Evolutionary conservation across 2,113 vertebrate species (phyloP).

Genomic region (Rutilus rutilus): DNA sequence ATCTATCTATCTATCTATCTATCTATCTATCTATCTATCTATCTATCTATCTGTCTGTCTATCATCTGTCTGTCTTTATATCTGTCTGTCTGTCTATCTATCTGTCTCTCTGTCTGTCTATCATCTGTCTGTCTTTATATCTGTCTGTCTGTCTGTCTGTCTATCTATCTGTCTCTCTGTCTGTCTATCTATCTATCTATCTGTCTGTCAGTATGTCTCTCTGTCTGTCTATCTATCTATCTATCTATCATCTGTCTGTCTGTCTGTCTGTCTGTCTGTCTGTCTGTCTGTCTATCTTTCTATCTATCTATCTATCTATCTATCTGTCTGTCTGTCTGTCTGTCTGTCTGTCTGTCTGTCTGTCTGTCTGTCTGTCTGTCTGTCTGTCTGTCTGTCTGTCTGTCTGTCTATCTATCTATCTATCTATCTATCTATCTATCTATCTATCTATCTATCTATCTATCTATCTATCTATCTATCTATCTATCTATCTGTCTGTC

Average conservation of each 20-base stretch:
- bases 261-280: background rate
- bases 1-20: background rate
- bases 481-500: background rate
- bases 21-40: background rate
- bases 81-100: background rate
- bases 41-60: background rate
- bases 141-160: background rate
- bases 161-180: background rate
- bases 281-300: fast-evolving
- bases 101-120: background rate
- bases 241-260: background rate
- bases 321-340: fast-evolving
- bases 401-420: background rate
- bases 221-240: background rate
- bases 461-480: background rate
- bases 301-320: fast-evolving
- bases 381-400: background rate
- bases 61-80: background rate
- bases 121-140: background rate
- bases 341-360: fast-evolving
- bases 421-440: background rate
- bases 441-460: background rate
- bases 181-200: background rate
- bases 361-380: background rate
- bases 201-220: too few species aligned